A percentile compares a stretch with the other conserved stretches of the same genome.
phyloP scores from a whole-genome alignment of 2,888 invertebrate species.

The Rugalucina vietnamica region DNA sequence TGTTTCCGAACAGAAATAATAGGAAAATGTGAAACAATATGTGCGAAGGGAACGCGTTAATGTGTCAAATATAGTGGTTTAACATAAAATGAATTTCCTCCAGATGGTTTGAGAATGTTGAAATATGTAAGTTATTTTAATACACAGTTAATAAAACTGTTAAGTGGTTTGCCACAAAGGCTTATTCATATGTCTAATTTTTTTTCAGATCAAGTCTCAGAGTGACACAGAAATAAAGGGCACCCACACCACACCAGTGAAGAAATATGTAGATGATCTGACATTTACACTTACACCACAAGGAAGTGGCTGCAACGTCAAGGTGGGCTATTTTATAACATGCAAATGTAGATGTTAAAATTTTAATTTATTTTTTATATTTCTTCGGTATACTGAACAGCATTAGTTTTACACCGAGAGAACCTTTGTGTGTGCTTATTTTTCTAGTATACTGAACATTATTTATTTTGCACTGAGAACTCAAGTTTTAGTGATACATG shows the following conservation, averaged over 20 bases:
- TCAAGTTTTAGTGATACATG: neutral
- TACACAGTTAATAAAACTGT: too few relatives aligned
- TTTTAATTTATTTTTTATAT: neutral
- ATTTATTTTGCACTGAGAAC: neutral
- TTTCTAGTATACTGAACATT: neutral
- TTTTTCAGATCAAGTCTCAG: conserved; percentile 64
- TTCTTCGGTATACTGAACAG: neutral
- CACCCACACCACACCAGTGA: conserved; percentile 78
- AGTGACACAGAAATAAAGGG: conserved; percentile 66
- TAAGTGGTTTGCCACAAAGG: too few relatives aligned
- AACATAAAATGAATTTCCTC: too few relatives aligned
- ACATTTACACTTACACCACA: conserved; percentile 69
- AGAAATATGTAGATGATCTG: conserved; percentile 76
- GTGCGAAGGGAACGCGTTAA: too few relatives aligned
- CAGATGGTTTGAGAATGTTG: too few relatives aligned
- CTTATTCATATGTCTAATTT: neutral
- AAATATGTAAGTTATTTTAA: too few relatives aligned
- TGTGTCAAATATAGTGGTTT: too few relatives aligned
- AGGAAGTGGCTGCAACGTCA: conserved; percentile 51
- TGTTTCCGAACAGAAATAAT: too few relatives aligned
- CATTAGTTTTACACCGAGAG: neutral
- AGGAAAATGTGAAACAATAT: too few relatives aligned
- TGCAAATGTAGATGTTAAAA: neutral
- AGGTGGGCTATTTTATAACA: conserved; percentile 31
- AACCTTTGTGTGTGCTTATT: neutral